Evolutionary conservation across 2,113 vertebrate species (phyloP).

Genomic region (Canis aureus): DNA sequence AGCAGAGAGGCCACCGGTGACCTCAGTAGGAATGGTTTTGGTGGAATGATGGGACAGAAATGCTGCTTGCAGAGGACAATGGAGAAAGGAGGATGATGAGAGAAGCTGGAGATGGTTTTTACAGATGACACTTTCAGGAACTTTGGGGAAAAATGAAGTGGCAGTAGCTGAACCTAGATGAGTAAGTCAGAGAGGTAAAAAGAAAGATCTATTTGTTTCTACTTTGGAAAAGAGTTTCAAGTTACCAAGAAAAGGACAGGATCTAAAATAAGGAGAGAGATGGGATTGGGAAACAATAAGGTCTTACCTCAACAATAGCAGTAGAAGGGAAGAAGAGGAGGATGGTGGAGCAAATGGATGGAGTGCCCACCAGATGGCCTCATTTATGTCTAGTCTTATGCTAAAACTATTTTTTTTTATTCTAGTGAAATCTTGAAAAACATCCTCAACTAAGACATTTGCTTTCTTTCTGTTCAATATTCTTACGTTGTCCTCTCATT

Average conservation of each 20-base stretch:
- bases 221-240: not conserved
- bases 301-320: not conserved
- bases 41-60: not conserved
- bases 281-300: not conserved
- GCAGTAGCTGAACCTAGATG: not conserved
- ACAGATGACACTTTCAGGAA: not conserved
- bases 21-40: not conserved
- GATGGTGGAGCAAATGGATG: not conserved
- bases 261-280: not conserved
- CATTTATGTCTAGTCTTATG: not conserved
- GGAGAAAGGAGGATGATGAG: not conserved
- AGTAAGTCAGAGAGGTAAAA: accelerated
- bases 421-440: not conserved
- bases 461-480: not conserved
- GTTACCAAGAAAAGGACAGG: not conserved
- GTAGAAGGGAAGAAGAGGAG: not conserved
- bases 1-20: not conserved
- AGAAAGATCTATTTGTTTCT: not conserved
- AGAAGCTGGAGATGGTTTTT: not conserved
- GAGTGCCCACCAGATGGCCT: not conserved
- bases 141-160: not conserved
- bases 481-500: not conserved
- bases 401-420: not conserved
- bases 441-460: not conserved
- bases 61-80: not conserved